Percentiles rank a stretch among this genome's conserved stretches.
Conservation (phyloP, 2,113 vertebrate genomes). For the Alexandromys fortis region DNA sequence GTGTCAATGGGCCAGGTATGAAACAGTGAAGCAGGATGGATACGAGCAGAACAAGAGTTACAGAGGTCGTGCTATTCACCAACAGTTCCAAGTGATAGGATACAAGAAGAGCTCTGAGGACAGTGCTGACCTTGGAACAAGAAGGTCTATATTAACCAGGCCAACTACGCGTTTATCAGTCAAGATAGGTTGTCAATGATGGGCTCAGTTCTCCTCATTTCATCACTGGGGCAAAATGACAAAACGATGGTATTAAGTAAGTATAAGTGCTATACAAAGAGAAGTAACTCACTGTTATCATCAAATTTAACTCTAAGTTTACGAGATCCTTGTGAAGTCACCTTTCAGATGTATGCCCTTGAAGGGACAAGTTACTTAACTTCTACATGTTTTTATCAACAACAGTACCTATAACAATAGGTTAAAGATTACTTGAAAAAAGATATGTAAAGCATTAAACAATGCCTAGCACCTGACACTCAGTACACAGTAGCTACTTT, state of each 20-base stretch:
- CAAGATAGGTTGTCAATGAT: background rate
- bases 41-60: background rate
- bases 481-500: background rate
- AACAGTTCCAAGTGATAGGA: background rate
- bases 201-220: background rate
- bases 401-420: background rate
- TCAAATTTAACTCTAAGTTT: conserved; percentile 24
- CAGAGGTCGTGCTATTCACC: background rate
- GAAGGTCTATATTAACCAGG: background rate
- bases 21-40: background rate
- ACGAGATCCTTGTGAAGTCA: background rate
- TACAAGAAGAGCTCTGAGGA: background rate
- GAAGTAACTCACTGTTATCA: background rate
- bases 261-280: background rate
- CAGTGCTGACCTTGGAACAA: background rate
- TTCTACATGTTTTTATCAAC: conserved; percentile 2
- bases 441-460: background rate
- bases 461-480: background rate
- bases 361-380: conserved; percentile 29
- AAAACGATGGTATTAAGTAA: background rate
- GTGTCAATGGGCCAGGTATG: background rate
- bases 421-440: conserved; percentile 20
- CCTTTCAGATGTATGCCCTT: background rate
- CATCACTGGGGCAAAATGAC: conserved; percentile 5
- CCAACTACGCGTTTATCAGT: background rate